phyloP scores from a whole-genome alignment of 2,888 invertebrate species.

The Ochropleura leucogaster region DNA sequence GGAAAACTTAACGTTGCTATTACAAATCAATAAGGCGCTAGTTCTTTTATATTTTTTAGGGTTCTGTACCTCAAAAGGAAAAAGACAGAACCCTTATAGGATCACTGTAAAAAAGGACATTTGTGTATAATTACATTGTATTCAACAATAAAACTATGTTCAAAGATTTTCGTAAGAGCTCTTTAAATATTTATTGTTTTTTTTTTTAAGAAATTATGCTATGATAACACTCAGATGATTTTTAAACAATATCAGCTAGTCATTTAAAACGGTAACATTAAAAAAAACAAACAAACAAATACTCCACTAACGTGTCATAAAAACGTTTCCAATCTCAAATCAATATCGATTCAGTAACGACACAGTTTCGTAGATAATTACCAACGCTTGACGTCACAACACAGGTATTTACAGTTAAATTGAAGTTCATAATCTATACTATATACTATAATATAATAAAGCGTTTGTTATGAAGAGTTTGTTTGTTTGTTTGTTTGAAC shows the following conservation, averaged over 20 bases:
- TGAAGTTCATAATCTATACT: too few species aligned
- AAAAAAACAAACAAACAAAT: constrained; percentile 2
- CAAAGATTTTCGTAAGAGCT: not conserved
- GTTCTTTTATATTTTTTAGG: too few species aligned
- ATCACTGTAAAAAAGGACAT: too few species aligned
- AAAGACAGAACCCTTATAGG: too few species aligned
- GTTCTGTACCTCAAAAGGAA: too few species aligned
- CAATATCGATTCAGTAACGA: constrained; percentile 40
- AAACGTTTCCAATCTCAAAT: constrained; percentile 38
- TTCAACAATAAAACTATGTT: not conserved
- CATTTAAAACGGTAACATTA: not conserved
- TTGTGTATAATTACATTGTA: not conserved
- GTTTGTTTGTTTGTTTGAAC: too few species aligned
- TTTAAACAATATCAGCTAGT: not conserved
- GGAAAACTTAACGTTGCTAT: too few species aligned
- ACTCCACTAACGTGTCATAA: not conserved
- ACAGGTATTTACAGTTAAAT: not conserved
- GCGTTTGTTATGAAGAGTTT: too few species aligned
- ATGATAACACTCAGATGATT: constrained; percentile 27
- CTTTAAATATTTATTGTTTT: constrained; percentile 10
- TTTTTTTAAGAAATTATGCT: not conserved
- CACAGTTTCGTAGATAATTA: constrained; percentile 35
- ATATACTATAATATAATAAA: too few species aligned
- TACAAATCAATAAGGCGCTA: too few species aligned
- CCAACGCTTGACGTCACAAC: constrained; percentile 8